These are phyloP conservation scores for Megalops atlanticus DNA, from an alignment of 2,113 vertebrate species.

Conservation along the genomic window DNA sequence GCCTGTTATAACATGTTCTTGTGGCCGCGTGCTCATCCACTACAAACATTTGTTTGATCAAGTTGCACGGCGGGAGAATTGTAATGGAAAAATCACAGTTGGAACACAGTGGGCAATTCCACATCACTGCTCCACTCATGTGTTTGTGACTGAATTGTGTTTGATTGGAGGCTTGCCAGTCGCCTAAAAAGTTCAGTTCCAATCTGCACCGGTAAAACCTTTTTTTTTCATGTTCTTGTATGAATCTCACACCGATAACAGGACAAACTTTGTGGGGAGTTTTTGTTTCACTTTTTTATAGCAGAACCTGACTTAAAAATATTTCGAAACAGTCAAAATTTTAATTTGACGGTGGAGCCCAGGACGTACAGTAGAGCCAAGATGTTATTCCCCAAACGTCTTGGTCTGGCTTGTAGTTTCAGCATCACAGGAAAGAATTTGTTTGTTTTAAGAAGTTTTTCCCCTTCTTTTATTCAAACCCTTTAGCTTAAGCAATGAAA, in stretches of 20 bases:
- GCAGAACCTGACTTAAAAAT: not conserved
- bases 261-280: not conserved
- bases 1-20: not conserved
- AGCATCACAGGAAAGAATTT: not conserved
- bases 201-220: constrained; percentile 25
- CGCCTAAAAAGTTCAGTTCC: constrained; percentile 24
- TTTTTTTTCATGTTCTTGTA: not conserved
- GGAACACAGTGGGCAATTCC: constrained; percentile 29
- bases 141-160: constrained; percentile 33
- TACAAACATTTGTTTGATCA: constrained; percentile 46
- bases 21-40: not conserved
- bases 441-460: not conserved
- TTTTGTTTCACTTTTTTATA: not conserved
- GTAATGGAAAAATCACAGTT: constrained; percentile 51
- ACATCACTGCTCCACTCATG: constrained; percentile 33
- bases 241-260: constrained; percentile 10
- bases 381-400: not conserved
- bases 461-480: not conserved
- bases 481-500: not conserved
- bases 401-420: not conserved
- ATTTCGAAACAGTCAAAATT: not conserved
- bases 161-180: constrained; percentile 33
- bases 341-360: not conserved
- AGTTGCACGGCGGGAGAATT: constrained; percentile 45
- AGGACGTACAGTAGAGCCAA: not conserved